These are phyloP conservation scores for Arothron firmamentum DNA, from an alignment of 2,113 vertebrate species.

Conservation along the genomic window DNA sequence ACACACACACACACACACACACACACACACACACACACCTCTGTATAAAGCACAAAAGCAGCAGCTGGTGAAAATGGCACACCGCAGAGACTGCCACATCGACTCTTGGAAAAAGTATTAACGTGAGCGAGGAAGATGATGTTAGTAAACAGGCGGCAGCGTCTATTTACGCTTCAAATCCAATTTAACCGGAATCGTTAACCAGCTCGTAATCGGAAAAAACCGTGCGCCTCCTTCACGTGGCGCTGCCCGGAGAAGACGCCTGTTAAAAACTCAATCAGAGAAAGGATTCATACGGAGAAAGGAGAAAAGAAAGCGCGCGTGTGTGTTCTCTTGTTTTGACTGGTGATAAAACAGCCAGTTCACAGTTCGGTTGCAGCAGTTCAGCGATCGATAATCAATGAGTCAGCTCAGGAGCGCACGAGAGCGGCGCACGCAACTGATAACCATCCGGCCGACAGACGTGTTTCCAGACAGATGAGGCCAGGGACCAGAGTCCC, in stretches of 20 bases:
- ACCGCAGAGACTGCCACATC: conserved; percentile 18
- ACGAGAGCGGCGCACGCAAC: conserved; percentile 3
- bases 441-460: not conserved
- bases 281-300: too few relatives aligned
- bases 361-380: conserved; percentile 4
- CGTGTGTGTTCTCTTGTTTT: conserved; percentile 27
- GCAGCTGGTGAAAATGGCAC: conserved; percentile 6
- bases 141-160: conserved; percentile 46
- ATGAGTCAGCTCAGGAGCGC: conserved; percentile 25
- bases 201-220: conserved; percentile 1
- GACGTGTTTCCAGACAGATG: not conserved
- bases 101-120: conserved; percentile 18
- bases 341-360: conserved; percentile 34
- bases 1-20: not conserved
- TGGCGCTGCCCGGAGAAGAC: too few relatives aligned
- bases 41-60: conserved; percentile 10
- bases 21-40: conserved; percentile 7
- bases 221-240: too few relatives aligned
- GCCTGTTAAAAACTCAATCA: too few relatives aligned
- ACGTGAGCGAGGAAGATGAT: conserved; percentile 29
- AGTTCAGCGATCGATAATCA: conserved; percentile 39
- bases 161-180: conserved; percentile 37
- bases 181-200: conserved; percentile 32
- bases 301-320: not conserved
- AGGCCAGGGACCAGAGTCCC: too few relatives aligned